Conservation (phyloP, 2,113 vertebrate genomes). For the Lipophrys pholis region DNA sequence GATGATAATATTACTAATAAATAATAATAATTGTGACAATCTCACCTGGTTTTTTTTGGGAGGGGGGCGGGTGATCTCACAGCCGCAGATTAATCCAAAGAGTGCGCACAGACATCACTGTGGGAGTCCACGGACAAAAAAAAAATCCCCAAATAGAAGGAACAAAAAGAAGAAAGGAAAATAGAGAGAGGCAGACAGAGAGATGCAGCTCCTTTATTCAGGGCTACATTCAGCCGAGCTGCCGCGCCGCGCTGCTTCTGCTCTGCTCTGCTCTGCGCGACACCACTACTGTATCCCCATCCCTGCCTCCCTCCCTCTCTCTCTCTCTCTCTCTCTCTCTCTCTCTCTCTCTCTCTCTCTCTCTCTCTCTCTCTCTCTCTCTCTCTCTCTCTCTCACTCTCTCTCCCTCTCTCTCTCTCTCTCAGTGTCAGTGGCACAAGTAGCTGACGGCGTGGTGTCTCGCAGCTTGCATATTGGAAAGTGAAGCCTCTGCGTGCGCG, state of each 20-base stretch:
- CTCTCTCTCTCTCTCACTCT: slow-evolving; percentile 2
- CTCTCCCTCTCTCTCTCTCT: slow-evolving; percentile 1
- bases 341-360: not conserved
- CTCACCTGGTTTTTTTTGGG: slow-evolving; percentile 54
- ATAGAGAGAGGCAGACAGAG: no score
- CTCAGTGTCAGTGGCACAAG: slow-evolving; percentile 39
- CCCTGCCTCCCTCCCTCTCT: slow-evolving; percentile 21
- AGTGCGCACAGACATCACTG: slow-evolving; percentile 59
- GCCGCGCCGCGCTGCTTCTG: not conserved
- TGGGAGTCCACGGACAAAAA: slow-evolving; percentile 11
- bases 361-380: not conserved
- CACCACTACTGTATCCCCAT: slow-evolving; percentile 58
- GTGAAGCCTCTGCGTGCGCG: slow-evolving; percentile 53
- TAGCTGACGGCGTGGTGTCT: slow-evolving; percentile 54
- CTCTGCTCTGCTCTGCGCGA: slow-evolving; percentile 3
- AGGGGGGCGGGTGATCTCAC: slow-evolving; percentile 30
- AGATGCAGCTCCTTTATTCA: slow-evolving; percentile 21
- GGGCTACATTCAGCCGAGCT: slow-evolving; percentile 23
- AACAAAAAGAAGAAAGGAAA: no score
- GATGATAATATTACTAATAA: not conserved
- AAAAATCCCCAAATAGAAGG: no score
- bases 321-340: no score
- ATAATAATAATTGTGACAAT: slow-evolving; percentile 7
- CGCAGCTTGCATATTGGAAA: slow-evolving; percentile 68
- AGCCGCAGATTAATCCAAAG: slow-evolving; percentile 67